These are phyloP conservation scores for Euplexia lucipara DNA, from an alignment of 2,888 invertebrate species.

Conservation along the genomic window DNA sequence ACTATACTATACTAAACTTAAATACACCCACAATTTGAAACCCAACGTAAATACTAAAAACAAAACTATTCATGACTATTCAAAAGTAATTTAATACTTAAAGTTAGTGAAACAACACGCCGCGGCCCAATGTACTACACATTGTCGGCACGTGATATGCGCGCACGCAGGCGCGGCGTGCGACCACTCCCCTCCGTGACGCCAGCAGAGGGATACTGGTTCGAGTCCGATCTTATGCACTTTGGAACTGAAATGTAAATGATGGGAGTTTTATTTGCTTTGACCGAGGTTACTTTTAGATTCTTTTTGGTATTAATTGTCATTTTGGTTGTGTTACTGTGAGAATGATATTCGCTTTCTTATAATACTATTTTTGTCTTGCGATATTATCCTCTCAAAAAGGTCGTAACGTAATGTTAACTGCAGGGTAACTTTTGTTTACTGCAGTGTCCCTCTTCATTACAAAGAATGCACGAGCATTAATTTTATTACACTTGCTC, in stretches of 20 bases:
- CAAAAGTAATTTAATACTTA: slow-evolving; percentile 37
- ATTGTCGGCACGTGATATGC: slow-evolving; percentile 49
- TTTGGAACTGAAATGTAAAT: slow-evolving; percentile 34
- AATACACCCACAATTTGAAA: slow-evolving; percentile 17
- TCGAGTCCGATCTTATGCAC: slow-evolving; percentile 35
- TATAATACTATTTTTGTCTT: too few relatives aligned
- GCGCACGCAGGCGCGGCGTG: slow-evolving; percentile 64
- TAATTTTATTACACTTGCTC: too few relatives aligned
- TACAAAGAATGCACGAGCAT: too few relatives aligned
- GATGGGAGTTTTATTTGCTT: background rate
- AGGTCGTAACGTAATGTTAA: too few relatives aligned
- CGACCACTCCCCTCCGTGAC: slow-evolving; percentile 56
- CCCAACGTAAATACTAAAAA: background rate
- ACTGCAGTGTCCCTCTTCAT: too few relatives aligned
- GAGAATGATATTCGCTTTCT: too few relatives aligned
- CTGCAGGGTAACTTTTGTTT: too few relatives aligned
- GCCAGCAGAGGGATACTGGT: slow-evolving; percentile 42
- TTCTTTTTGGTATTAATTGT: too few relatives aligned
- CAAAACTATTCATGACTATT: slow-evolving; percentile 29
- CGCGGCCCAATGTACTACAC: slow-evolving; percentile 36
- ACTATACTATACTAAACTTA: background rate
- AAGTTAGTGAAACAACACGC: slow-evolving; percentile 37
- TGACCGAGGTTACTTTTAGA: background rate
- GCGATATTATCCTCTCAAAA: too few relatives aligned
- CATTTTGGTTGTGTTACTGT: too few relatives aligned